Conservation (phyloP, 64 coral and sea anemone species). For the Trachythela sp. region DNA sequence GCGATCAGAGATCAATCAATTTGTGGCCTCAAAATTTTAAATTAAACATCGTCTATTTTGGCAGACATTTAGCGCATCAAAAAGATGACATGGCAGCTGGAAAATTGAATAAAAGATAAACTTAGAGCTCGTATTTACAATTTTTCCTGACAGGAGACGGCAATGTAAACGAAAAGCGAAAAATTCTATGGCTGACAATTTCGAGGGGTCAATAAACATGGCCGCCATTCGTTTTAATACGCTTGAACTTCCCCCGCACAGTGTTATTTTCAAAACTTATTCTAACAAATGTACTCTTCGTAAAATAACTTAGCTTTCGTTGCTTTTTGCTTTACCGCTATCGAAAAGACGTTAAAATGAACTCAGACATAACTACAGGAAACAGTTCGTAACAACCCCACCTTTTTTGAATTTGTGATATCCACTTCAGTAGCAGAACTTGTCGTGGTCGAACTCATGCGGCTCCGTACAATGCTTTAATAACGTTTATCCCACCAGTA, state of each 20-base stretch:
- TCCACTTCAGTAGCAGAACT: conserved; percentile 16
- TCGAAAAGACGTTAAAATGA: neutral
- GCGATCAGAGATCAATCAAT: neutral
- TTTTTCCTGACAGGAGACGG: neutral
- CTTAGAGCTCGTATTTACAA: neutral
- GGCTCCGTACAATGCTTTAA: neutral
- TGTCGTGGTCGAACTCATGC: conserved; percentile 11
- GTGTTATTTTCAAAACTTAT: neutral
- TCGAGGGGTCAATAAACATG: neutral
- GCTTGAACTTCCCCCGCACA: neutral
- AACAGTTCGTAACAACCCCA: conserved; percentile 6
- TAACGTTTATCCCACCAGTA: conserved; percentile 1
- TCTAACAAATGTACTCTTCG: neutral
- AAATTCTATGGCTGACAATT: neutral
- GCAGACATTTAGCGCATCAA: neutral
- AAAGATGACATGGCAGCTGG: neutral
- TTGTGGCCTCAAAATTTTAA: neutral
- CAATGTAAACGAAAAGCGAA: neutral
- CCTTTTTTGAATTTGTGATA: conserved; percentile 6
- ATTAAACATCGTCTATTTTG: neutral
- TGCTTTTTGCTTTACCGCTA: neutral
- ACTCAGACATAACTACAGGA: neutral
- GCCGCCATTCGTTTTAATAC: neutral
- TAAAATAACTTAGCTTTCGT: neutral
- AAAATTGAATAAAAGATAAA: neutral